Conservation (phyloP, 2,113 vertebrate genomes). For the Martes martes region DNA sequence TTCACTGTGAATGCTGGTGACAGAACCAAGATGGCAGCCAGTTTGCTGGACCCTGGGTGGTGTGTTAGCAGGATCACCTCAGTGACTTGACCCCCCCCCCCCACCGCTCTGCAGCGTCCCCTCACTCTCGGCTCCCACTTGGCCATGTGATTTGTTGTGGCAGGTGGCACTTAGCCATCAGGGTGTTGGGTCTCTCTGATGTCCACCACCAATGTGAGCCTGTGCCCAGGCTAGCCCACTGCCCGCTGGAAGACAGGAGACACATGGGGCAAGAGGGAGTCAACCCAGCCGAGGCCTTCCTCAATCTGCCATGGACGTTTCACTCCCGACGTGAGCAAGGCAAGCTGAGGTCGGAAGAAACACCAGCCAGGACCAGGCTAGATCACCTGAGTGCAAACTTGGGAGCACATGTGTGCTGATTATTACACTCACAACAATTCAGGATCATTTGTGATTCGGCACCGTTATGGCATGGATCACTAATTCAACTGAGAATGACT, state of each 20-base stretch:
- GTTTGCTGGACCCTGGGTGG: neutral
- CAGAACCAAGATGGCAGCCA: neutral
- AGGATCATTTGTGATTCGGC: neutral
- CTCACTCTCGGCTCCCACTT: neutral
- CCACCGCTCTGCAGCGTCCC: accelerated
- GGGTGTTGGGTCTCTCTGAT: neutral
- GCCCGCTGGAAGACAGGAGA: too few relatives aligned
- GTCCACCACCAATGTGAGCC: neutral
- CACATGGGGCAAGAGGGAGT: neutral
- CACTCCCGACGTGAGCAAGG: neutral
- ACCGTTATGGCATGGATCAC: neutral
- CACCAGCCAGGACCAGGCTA: neutral
- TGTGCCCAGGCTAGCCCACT: neutral
- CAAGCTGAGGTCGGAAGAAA: neutral
- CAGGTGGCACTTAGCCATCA: neutral
- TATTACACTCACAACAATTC: neutral
- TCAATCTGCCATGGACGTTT: neutral
- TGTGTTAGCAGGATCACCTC: too few relatives aligned
- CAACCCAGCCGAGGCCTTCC: neutral
- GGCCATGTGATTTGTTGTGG: neutral
- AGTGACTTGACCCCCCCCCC: neutral
- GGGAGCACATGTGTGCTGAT: neutral
- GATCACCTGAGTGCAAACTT: neutral
- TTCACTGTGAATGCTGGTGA: neutral
- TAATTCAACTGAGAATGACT: neutral